phyloP scores from a whole-genome alignment of 2,888 invertebrate species.

The Dryomyza anilis region DNA sequence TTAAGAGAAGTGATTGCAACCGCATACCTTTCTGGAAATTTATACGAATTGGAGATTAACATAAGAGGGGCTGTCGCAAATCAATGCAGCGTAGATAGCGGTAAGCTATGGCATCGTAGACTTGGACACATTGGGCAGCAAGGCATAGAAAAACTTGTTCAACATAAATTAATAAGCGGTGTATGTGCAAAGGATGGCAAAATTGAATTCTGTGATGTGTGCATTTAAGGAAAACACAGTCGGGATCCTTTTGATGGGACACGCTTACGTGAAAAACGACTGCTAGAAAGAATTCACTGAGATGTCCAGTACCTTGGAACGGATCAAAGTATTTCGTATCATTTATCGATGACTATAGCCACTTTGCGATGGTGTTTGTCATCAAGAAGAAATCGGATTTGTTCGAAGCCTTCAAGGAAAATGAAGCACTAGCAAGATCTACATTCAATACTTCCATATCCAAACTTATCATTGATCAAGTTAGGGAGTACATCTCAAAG shows the following conservation, averaged over 20 bases:
- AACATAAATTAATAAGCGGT: not conserved
- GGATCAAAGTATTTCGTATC: conserved; percentile 42
- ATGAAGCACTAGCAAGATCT: conserved; percentile 17
- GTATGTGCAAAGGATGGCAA: not conserved
- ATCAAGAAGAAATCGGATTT: conserved; percentile 32
- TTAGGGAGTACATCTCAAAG: conserved; percentile 40
- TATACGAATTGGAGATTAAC: not conserved
- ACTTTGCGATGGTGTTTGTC: too few relatives aligned
- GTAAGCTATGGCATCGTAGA: not conserved
- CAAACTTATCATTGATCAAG: conserved; percentile 12
- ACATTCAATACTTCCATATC: conserved; percentile 11
- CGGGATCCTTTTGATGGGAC: too few relatives aligned
- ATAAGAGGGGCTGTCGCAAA: not conserved
- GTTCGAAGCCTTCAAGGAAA: conserved; percentile 20
- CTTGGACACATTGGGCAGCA: not conserved
- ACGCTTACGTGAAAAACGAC: too few relatives aligned
- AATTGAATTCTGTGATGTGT: not conserved
- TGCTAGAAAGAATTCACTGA: too few relatives aligned
- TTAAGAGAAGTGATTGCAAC: not conserved
- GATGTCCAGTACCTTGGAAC: too few relatives aligned
- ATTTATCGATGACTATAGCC: too few relatives aligned
- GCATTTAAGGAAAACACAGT: too few relatives aligned
- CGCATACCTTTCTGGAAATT: not conserved
- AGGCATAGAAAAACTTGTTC: not conserved
- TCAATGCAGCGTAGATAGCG: not conserved